Evolutionary conservation across 2,888 invertebrate genomes (phyloP), one percentile per base, ranked within the genome.

Genomic region (Drosophila diplacantha): DNA sequence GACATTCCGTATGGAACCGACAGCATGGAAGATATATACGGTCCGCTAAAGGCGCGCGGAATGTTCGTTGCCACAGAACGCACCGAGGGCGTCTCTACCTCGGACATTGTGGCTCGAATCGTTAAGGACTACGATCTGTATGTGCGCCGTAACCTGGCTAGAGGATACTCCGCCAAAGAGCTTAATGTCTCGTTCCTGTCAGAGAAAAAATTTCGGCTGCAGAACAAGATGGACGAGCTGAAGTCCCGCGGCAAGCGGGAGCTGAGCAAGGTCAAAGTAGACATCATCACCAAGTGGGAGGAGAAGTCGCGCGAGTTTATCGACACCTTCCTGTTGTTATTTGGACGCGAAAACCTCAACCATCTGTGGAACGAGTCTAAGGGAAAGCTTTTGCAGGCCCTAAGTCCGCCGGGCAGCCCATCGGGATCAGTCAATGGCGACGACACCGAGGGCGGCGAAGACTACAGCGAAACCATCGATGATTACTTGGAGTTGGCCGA

Each of bases 61-160:
- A 98, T 98, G 98, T 99, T 99, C 90, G 94, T 98, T 11, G 95
- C 97, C 38, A 99, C 99, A 0, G 93, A 98, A 87, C 91, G 98
- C 81, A 99, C 98, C 1, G 95, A 97, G 90, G 96, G 94, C 16
- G 97, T 99, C n/a, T 98, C 98, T 5, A 99, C 99, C 16, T 98
- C 98, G 12, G 99, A 99, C 85, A 95, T 99, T 72, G 98, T 99
- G 37, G 97, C 96, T 54, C 91, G 99, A 81, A 99, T 99, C 87
- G 98, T 99, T 29, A 93, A 95, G 84, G 98, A 99, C 90, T 99
- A 99, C 89, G 99, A 99, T 89, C 92, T 97, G 73, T 99, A 99
- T 89, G 97, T 99, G 57, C 91, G 99, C 73, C 92, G 99, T 74
- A 99, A 99, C 89, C 91, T 99, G 71, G 96, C 96, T 35, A 92